Evolutionary conservation across 1,140 invertebrate species (phyloP), one percentile per base, ranked within the genome.

Genomic region (Drosophila punjabiensis): DNA sequence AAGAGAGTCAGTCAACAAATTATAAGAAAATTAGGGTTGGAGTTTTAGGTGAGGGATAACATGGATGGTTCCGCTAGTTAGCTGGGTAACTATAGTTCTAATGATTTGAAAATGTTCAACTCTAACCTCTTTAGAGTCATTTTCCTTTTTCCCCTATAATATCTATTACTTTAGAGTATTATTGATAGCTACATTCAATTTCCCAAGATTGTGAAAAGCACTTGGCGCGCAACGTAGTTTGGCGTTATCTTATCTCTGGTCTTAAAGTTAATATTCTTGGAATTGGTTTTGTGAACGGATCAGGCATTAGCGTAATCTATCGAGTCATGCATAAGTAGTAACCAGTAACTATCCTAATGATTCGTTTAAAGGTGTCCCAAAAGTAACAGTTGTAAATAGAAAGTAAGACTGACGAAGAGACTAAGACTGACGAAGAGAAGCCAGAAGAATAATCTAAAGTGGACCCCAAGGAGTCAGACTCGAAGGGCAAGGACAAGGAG

Each of bases 371-470:
- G 30, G 2, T n/a, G n/a, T 32, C 8, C 20, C 8, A 9, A 13
- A 56, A 45, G 10, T 30, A 24, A 16, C 28, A 13, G 14, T 18
- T 32, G n/a, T 20, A 47, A 61, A 10, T 30, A 7, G 0, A 0
- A 41, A 41, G 5, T n/a, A n/a, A n/a, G n/a, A n/a, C n/a, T n/a
- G n/a, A n/a, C n/a, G n/a, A n/a, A n/a, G n/a, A n/a, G 39, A 35
- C 58, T 41, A 80, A 62, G 61, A 62, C 56, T 32, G 77, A 79
- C 58, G 76, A 64, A 56, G 73, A 83, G 59, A 76, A 88, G 35
- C 5, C 58, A 3, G 81, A 83, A 10, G 86, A 78, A 30, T 86
- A 94, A 50, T 48, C 81, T 18, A 68, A 82, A 24, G 41, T 45
- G 13, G 82, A 60, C 5, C n/a, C 88, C 10, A 80, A 58, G 24